Evolutionary conservation across 2,113 vertebrate genomes (phyloP).

Genomic region (Apodemus speciosus): DNA sequence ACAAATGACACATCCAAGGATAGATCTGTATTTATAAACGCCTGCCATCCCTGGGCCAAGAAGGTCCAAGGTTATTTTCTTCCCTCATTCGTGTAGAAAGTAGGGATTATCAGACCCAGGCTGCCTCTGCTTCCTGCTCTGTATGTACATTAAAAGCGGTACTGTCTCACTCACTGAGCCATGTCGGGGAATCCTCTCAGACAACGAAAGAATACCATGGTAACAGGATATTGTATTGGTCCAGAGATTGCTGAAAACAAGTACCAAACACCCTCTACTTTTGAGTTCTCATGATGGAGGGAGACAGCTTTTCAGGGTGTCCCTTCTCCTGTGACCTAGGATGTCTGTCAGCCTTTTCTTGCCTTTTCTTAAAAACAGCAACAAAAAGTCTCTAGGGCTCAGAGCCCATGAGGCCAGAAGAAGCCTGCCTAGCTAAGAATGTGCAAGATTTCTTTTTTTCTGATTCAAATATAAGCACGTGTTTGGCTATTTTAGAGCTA

Average conservation of each 20-base stretch:
- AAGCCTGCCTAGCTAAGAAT: constrained; percentile 36
- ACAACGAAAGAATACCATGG: neutral
- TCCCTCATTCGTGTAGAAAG: neutral
- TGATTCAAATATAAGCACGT: neutral
- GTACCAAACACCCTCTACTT: neutral
- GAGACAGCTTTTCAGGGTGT: neutral
- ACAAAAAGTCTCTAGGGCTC: neutral
- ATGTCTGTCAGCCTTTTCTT: constrained; percentile 41
- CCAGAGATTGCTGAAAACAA: constrained; percentile 34
- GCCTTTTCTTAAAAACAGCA: constrained; percentile 48
- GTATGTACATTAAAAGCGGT: neutral
- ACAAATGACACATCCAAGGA: constrained; percentile 65
- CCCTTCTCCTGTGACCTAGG: constrained; percentile 21
- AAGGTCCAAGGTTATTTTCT: constrained; percentile 57
- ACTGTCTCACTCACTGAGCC: neutral
- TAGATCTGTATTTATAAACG: constrained; percentile 74
- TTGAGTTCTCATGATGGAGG: neutral
- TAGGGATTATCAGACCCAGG: neutral
- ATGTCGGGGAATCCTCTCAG: neutral
- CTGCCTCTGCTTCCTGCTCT: neutral
- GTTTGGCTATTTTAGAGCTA: constrained; percentile 22
- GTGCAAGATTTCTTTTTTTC: constrained; percentile 32
- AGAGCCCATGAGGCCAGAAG: constrained; percentile 14
- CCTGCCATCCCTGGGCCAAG: constrained; percentile 51
- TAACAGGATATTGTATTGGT: neutral